Evolutionary conservation across 2,113 vertebrate species (phyloP), one percentile per base, ranked within the genome.

Genomic region (Xenopus tropicalis): DNA sequence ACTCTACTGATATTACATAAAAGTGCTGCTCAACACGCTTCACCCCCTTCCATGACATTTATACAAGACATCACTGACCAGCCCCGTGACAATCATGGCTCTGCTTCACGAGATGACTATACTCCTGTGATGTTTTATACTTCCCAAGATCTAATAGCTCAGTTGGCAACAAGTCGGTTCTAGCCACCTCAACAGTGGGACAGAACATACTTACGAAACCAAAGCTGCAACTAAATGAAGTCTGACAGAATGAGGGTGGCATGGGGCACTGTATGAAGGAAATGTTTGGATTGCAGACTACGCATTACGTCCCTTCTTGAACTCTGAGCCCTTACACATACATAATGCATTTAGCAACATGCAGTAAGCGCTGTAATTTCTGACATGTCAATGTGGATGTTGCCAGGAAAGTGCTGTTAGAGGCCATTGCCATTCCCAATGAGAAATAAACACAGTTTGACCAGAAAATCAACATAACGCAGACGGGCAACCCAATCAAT

Each of bases 401-500:
- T 43, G 63, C 52, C 63, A 29, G 71, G 12, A 44, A 48, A 48
- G 62, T 23, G 71, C 58, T 23, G 21, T 11, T 4, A 58, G 42
- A 46, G 1, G 71, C 63, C 29, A 20, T 48, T 21, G 42, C n/a
- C 37, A 58, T 74, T 67, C 58, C 54, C 62, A 73, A 66, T 73
- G 71, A 66, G 63, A 44, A 25, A 10, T 9, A 23, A 16, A 19
- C 61, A 37, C 12, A 3, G 19, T 63, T 16, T 16, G 10, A 25
- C 10, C 17, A 66, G 42, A 56, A 74, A 48, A 56, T 59, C 63
- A 44, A 37, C 62, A 25, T 56, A 74, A 54, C 71, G 12, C 59
- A 37, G 14, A 57, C 52, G 4, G 24, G 63, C 37, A 22, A 19
- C 20, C 52, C 48, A 66, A 74, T 74, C 71, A 74, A 74, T 74